Evolutionary conservation across 2,888 invertebrate genomes (phyloP), one percentile per base, ranked within the genome.

Genomic region (Microchrysa polita): DNA sequence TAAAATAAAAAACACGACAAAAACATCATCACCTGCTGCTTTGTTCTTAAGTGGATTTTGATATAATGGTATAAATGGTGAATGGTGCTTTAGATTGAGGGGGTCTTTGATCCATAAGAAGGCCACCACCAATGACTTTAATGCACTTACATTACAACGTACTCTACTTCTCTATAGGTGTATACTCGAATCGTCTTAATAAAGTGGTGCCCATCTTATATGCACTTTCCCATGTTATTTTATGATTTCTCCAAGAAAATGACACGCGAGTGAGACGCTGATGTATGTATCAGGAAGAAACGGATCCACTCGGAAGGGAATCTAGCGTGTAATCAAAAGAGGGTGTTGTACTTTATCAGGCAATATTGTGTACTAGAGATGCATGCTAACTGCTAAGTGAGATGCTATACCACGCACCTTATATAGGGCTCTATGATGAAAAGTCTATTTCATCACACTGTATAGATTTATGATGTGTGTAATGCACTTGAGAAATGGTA

Each of bases 1-100:
- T n/a, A 7, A 34, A 34, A 34, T 5, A 34, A 34, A 34, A 34
- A 34, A 34, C 27, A 34, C 2, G 4, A 34, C 27, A 7, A 65
- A 48, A 34, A 61, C 61, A 61, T 44, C 65, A 65, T 65, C 65
- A 65, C 65, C 65, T 65, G 65, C 65, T 65, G 65, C 65, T 65
- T 22, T 22, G 9, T 44, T 34, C 27, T 48, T 65, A 65, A 65
- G 65, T 65, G 65, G 48, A 65, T 65, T 65, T 65, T 65, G 20
- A 65, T 65, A 65, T 48, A n/a, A 14, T 22, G 42, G 40, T 42
- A 18, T n/a, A 34, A 34, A 34, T 34, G 27, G 27, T 34, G 27
- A 34, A 34, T 34, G 27, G 27, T 7, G 27, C n/a, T n/a, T n/a
- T 34, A 7, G 27, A 34, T 34, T 34, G 27, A 34, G 27, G 27